phyloP scores from a whole-genome alignment of 1,140 invertebrate species.

The Pseudoatta argentina region DNA sequence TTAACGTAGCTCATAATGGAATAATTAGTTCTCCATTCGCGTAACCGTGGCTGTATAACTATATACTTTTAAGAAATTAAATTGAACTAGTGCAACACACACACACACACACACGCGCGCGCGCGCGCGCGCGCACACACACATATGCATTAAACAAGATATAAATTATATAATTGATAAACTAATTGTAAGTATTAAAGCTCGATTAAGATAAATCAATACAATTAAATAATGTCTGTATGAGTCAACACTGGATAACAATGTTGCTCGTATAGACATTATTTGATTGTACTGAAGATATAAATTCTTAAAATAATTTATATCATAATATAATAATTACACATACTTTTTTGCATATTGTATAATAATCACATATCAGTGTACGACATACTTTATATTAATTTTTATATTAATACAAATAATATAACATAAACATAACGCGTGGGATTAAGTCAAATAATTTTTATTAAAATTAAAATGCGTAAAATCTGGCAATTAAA shows the following conservation, averaged over 20 bases:
- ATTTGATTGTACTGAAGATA: background rate
- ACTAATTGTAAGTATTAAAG: too few species aligned
- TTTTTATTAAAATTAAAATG: background rate
- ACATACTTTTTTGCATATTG: too few species aligned
- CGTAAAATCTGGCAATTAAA: background rate
- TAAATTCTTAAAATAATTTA: conserved; percentile 4
- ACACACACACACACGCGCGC: background rate
- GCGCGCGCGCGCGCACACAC: too few species aligned
- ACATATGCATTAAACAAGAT: background rate
- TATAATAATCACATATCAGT: too few species aligned
- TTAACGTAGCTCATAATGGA: conserved; percentile 21
- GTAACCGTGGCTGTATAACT: background rate
- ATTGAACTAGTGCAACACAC: background rate
- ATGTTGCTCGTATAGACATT: too few species aligned
- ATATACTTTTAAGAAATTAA: conserved; percentile 8
- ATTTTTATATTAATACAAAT: background rate
- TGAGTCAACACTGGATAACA: too few species aligned
- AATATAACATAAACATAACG: background rate
- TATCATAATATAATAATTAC: background rate
- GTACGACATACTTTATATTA: background rate
- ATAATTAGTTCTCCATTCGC: background rate
- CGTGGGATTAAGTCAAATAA: background rate
- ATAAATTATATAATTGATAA: background rate
- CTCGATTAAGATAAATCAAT: too few species aligned
- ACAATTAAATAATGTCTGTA: too few species aligned